Evolutionary conservation across 1,140 invertebrate genomes (phyloP).

Genomic region (Piezodorus guildinii): DNA sequence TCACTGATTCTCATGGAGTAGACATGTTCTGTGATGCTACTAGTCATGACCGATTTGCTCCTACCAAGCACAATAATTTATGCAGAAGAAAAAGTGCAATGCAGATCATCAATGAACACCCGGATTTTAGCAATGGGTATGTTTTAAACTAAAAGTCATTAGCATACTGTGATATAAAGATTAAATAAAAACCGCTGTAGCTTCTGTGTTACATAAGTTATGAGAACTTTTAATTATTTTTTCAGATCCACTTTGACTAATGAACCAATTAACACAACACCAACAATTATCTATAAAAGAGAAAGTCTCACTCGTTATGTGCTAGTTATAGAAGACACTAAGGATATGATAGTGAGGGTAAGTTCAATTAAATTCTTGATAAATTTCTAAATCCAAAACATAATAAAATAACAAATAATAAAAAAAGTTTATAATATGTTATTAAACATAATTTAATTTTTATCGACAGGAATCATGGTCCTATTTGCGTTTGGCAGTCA

Average conservation of each 20-base stretch:
- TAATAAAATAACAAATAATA: neutral
- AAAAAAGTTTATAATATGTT: no score
- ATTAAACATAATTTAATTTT: neutral
- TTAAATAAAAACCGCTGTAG: no score
- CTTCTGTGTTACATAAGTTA: neutral
- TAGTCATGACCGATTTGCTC: slow-evolving; percentile 47
- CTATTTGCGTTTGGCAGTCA: slow-evolving; percentile 42
- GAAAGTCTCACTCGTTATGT: slow-evolving; percentile 40
- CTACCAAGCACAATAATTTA: slow-evolving; percentile 55
- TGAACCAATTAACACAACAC: slow-evolving; percentile 31
- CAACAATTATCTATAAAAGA: slow-evolving; percentile 38
- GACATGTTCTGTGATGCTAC: slow-evolving; percentile 47
- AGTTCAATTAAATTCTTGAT: slow-evolving; percentile 17
- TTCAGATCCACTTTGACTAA: slow-evolving; percentile 27
- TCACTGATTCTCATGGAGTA: slow-evolving; percentile 37
- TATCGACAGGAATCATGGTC: slow-evolving; percentile 41
- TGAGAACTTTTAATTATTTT: neutral
- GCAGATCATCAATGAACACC: slow-evolving; percentile 47
- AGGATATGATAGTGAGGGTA: slow-evolving; percentile 40
- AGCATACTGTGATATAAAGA: neutral
- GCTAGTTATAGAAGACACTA: slow-evolving; percentile 42
- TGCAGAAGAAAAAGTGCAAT: slow-evolving; percentile 46
- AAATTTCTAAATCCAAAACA: neutral
- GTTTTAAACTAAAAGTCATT: neutral
- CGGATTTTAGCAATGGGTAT: slow-evolving; percentile 41